Conservation (phyloP, 2,888 invertebrate species). For the Ormyrus thymus region DNA sequence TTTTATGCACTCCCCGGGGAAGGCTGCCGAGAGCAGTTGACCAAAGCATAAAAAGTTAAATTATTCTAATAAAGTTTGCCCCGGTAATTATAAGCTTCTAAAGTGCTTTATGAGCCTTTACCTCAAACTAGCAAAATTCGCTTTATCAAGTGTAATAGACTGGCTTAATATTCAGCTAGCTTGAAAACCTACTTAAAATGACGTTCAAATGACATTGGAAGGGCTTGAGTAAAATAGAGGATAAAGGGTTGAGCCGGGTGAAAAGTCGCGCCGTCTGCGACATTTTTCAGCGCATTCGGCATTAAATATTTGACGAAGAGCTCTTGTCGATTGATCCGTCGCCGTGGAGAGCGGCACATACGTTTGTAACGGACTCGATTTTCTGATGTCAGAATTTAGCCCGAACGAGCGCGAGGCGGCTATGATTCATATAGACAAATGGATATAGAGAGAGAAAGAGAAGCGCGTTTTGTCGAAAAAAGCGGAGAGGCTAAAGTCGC, state of each 20-base stretch:
- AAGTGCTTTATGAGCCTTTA: not conserved
- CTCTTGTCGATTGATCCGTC: too few relatives aligned
- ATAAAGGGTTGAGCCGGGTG: too few relatives aligned
- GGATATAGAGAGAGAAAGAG: not conserved
- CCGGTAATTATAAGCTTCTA: not conserved
- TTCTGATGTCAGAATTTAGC: too few relatives aligned
- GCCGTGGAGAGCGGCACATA: too few relatives aligned
- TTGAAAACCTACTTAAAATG: not conserved
- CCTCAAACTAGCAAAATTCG: not conserved
- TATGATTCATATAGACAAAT: constrained; percentile 2
- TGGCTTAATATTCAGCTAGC: not conserved
- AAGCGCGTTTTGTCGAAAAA: constrained; percentile 55
- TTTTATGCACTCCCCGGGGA: not conserved
- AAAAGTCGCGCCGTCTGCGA: not conserved
- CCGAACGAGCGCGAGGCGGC: too few relatives aligned
- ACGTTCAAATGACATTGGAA: not conserved
- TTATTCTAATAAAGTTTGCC: not conserved
- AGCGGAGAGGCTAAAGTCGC: constrained; percentile 57
- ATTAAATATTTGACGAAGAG: not conserved
- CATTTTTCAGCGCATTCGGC: not conserved
- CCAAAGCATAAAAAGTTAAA: constrained; percentile 3
- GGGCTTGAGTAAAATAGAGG: too few relatives aligned
- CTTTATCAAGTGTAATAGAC: constrained; percentile 3
- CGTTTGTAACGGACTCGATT: too few relatives aligned
- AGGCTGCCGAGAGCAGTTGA: not conserved